Conservation (phyloP, 2,113 vertebrate species). For the Pelodiscus sinensis region DNA sequence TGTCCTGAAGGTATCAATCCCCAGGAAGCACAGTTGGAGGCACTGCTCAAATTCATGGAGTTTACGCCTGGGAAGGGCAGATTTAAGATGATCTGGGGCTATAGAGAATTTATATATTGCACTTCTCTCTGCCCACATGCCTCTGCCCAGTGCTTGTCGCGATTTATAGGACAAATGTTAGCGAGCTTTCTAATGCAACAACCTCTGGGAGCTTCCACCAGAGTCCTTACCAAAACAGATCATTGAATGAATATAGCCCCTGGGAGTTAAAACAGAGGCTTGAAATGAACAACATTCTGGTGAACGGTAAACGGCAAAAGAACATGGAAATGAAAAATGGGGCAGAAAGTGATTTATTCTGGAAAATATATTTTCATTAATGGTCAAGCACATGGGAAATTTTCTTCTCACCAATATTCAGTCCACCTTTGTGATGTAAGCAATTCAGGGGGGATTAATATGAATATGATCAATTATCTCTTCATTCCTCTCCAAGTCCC, state of each 20-base stretch:
- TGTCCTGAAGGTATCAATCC: not conserved
- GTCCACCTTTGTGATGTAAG: not conserved
- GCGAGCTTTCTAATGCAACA: not conserved
- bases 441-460: not conserved
- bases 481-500: not conserved
- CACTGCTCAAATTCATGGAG: not conserved
- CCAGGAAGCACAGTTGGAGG: not conserved
- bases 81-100: not conserved
- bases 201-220: not conserved
- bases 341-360: not conserved
- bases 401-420: not conserved
- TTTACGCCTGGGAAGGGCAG: accelerated
- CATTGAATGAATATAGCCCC: not conserved
- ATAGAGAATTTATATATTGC: not conserved
- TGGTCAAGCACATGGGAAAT: not conserved
- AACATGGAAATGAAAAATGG: accelerated
- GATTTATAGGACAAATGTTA: not conserved
- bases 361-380: not conserved
- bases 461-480: not conserved
- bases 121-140: not conserved
- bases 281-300: not conserved
- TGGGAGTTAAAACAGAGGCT: not conserved
- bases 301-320: not conserved
- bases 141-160: accelerated
- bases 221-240: not conserved